Conservation (phyloP, 92 coral and sea anemone species). For the Plumapathes pennacea region DNA sequence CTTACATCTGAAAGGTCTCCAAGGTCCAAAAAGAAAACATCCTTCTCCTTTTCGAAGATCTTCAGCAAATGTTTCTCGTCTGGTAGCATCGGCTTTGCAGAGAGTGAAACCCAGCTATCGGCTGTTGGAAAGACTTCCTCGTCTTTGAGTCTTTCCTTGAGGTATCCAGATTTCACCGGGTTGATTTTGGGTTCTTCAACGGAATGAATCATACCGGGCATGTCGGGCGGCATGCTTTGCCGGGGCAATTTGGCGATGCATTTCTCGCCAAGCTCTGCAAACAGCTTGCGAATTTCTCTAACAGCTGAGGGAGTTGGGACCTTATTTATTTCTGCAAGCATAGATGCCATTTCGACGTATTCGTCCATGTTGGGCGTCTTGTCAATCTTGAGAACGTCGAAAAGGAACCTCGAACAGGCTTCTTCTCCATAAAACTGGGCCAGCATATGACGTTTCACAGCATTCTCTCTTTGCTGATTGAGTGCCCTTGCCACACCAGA, state of each 20-base stretch:
- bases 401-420: conserved; percentile 35
- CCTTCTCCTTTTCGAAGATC: conserved; percentile 62
- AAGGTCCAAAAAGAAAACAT: conserved; percentile 66
- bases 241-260: conserved; percentile 19
- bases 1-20: conserved; percentile 3
- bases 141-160: conserved; percentile 29
- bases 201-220: neutral
- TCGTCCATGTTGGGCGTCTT: conserved; percentile 76
- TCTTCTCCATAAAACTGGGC: conserved; percentile 34
- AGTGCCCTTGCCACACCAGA: conserved; percentile 46
- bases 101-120: conserved; percentile 71
- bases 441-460: conserved; percentile 55
- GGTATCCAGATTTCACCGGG: conserved; percentile 15
- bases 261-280: conserved; percentile 67
- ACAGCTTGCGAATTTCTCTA: conserved; percentile 57
- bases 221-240: conserved; percentile 1
- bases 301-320: conserved; percentile 68
- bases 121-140: conserved; percentile 71
- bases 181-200: conserved; percentile 10
- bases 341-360: conserved; percentile 73
- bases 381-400: conserved; percentile 54
- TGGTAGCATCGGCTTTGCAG: conserved; percentile 64
- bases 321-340: conserved; percentile 48
- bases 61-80: conserved; percentile 67
- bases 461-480: conserved; percentile 4